These are phyloP conservation scores for Amaurobius ferox DNA, from an alignment of 2,888 invertebrate genomes.

Conservation along the genomic window DNA sequence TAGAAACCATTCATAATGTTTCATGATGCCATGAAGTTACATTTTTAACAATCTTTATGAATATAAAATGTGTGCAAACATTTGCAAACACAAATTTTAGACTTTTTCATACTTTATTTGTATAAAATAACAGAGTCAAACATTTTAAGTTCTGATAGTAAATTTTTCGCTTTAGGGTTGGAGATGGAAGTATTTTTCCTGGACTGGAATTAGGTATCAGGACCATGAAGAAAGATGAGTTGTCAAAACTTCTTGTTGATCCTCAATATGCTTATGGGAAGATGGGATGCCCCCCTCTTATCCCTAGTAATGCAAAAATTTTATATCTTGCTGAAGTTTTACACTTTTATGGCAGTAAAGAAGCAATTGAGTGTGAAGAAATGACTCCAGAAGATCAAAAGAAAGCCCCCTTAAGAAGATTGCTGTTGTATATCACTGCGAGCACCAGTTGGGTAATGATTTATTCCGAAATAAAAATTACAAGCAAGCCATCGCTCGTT, in stretches of 20 bases:
- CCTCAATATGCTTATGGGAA: slow-evolving; percentile 86
- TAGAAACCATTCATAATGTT: no score
- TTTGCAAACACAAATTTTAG: no score
- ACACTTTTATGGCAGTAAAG: slow-evolving; percentile 81
- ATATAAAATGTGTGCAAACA: no score
- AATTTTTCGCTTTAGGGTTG: slow-evolving; percentile 79
- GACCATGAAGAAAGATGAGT: slow-evolving; percentile 89
- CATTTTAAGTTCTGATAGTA: no score
- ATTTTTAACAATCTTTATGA: no score
- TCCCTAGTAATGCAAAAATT: slow-evolving; percentile 84
- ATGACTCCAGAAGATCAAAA: slow-evolving; percentile 81
- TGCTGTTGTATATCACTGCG: slow-evolving; percentile 81
- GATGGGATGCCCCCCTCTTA: slow-evolving; percentile 86
- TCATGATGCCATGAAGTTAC: no score
- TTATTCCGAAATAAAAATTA: slow-evolving; percentile 80
- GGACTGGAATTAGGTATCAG: slow-evolving; percentile 85
- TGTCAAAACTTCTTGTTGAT: slow-evolving; percentile 86
- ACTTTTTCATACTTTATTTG: no score
- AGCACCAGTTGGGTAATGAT: slow-evolving; percentile 83
- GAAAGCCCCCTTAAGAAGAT: slow-evolving; percentile 81
- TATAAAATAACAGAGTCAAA: no score
- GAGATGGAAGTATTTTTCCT: slow-evolving; percentile 79
- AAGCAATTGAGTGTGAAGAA: slow-evolving; percentile 79
- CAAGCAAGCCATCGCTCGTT: slow-evolving; percentile 76
- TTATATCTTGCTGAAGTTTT: slow-evolving; percentile 86